Evolutionary conservation across 2,113 vertebrate species (phyloP).

Genomic region (Heterocephalus glaber): DNA sequence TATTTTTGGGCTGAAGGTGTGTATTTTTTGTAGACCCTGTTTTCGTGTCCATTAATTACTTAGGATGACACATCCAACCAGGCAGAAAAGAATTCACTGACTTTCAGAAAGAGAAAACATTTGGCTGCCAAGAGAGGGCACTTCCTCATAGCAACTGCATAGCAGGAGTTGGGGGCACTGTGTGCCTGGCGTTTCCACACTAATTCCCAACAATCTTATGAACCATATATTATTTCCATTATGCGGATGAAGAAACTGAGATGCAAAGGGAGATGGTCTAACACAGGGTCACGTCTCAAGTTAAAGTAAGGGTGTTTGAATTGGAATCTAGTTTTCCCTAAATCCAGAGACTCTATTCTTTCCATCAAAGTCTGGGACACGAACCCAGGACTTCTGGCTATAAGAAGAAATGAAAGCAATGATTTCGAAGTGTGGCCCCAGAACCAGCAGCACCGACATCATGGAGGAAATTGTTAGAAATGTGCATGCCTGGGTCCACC

Average conservation of each 20-base stretch:
- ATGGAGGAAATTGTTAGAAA: background rate
- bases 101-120: background rate
- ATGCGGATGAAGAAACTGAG: constrained; percentile 5
- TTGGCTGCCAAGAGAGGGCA: background rate
- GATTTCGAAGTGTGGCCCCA: background rate
- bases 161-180: background rate
- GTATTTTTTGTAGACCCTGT: background rate
- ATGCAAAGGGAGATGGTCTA: background rate
- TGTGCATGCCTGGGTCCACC: background rate
- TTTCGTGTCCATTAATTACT: background rate
- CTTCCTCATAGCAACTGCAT: background rate
- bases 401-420: background rate
- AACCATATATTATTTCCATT: background rate
- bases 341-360: background rate
- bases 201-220: background rate
- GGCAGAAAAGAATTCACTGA: background rate
- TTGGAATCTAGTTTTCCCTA: background rate
- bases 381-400: background rate
- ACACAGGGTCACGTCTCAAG: background rate
- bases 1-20: background rate
- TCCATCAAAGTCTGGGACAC: background rate
- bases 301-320: background rate
- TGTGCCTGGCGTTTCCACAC: background rate
- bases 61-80: background rate
- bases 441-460: background rate